Base-by-base conservation (phyloP, 2,888 invertebrate genomes). In the Saturnia japonica region DNA sequence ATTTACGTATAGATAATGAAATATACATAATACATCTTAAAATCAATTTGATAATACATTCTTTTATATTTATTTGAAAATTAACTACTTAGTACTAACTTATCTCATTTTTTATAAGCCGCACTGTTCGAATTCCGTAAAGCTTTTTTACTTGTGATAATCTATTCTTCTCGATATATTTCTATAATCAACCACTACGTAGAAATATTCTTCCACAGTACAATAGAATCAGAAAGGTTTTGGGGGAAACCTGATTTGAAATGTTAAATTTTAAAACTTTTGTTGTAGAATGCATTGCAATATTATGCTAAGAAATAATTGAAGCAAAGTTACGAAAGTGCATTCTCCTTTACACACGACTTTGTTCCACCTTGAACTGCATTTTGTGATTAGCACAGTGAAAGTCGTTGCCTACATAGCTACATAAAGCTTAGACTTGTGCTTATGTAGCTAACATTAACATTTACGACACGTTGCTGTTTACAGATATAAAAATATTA, bases 321-420 rank as follows among this genome's bases (percentile, higher is more conserved):
- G 54, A 11, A 68, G 25, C 22, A 25, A 47, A 62, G 64, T 68
- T 64, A 64, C 68, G 60, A 71, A 64, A 71, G 60, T 71, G 68
- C 71, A 62, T 68, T 71, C 68, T 68, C 68, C 45, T 70, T 54
- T 66, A 51, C n/a, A 68, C 71, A 71, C 71, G 71, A 68, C 71
- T 64, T 68, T 42, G 51, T 68, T 74, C 72, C 74, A 76, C 75
- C 75, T 76, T 76, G 78, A 78, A 73, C 75, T 75, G 73, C 73
- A 75, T 71, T 69, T 70, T 75, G 72, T 74, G 69, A 70, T 69
- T 72, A 70, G 72, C 70, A 54, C 42, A 72, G 77, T 77, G 77
- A 76, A 77, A 78, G 78, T 76, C 57, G 57, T 60, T 19, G 25
- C 28, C 25, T 9, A 62, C 28, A 51, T 34, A 47, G 7, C 9